phyloP scores from a whole-genome alignment of 2,888 invertebrate genomes.

The Busseola fusca region DNA sequence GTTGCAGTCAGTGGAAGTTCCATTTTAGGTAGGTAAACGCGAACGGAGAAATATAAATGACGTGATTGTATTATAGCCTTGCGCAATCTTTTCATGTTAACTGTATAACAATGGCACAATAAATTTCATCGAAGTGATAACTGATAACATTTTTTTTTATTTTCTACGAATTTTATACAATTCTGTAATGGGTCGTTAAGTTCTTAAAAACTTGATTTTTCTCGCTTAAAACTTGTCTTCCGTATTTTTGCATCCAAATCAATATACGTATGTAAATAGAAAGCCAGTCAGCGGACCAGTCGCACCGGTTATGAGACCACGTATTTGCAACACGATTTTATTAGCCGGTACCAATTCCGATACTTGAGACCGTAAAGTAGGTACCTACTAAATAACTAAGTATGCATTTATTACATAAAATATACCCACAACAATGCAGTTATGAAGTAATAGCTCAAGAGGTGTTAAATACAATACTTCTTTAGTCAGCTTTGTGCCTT shows the following conservation, averaged over 20 bases:
- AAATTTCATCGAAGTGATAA: background rate
- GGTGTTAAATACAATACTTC: conserved; percentile 2
- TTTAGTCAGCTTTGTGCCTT: background rate
- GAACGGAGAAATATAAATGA: conserved; percentile 26
- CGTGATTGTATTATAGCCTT: conserved; percentile 15
- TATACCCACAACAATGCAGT: conserved; percentile 12
- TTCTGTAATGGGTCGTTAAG: background rate
- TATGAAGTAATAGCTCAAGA: conserved; percentile 22
- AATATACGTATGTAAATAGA: conserved; percentile 67
- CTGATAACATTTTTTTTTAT: background rate
- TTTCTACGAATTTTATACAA: background rate
- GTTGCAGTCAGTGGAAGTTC: conserved; percentile 14
- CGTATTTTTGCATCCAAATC: conserved; percentile 62
- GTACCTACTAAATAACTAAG: conserved; percentile 34
- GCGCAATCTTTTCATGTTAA: conserved; percentile 2
- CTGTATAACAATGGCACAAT: conserved; percentile 16
- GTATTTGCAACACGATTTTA: conserved; percentile 60
- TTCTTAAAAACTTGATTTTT: conserved; percentile 6
- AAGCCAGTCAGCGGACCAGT: conserved; percentile 64
- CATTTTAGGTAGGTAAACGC: background rate
- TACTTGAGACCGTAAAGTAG: conserved; percentile 43
- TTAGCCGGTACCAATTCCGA: conserved; percentile 59
- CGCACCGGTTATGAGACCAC: conserved; percentile 63
- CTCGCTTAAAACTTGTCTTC: conserved; percentile 27
- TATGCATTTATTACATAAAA: conserved; percentile 27